These are phyloP conservation scores for Percopsis omiscomaycus DNA, from an alignment of 2,797 vertebrate genomes.

Conservation along the genomic window DNA sequence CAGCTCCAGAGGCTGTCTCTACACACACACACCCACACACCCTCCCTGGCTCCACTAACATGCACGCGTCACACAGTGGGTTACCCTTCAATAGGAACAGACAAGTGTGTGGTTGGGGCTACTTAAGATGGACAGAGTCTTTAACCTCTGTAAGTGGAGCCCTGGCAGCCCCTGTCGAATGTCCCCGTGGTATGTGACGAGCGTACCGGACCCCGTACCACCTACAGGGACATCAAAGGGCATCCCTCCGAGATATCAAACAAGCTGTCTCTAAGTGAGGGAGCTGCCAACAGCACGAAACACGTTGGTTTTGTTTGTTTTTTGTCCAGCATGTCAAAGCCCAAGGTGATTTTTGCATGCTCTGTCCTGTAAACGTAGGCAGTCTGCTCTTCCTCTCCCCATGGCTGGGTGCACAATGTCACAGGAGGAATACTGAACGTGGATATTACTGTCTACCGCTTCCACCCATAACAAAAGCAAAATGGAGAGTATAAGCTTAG, in stretches of 20 bases:
- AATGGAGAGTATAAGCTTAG: background rate
- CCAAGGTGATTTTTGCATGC: constrained; percentile 56
- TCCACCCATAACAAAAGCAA: background rate
- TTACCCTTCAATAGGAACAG: constrained; percentile 60
- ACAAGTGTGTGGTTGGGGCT: constrained; percentile 62
- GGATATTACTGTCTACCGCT: constrained; percentile 4
- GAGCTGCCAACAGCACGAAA: constrained; percentile 57
- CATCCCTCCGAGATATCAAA: constrained; percentile 64
- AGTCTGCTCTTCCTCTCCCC: background rate
- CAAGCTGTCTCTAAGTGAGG: constrained; percentile 51
- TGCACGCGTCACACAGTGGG: constrained; percentile 8
- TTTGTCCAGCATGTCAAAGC: constrained; percentile 46
- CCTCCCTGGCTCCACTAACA: constrained; percentile 1
- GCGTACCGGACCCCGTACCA: constrained; percentile 47
- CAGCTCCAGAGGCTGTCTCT: constrained; percentile 42
- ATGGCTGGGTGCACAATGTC: constrained; percentile 27
- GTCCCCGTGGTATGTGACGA: constrained; percentile 66
- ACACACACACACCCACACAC: background rate
- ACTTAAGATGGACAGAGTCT: constrained; percentile 69
- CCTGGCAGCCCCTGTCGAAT: constrained; percentile 44
- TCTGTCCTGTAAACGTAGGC: constrained; percentile 26
- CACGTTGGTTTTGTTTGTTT: constrained; percentile 41
- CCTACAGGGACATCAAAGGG: constrained; percentile 62
- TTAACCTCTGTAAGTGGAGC: constrained; percentile 75
- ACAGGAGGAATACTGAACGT: constrained; percentile 30